Base-by-base conservation (phyloP, 2,797 vertebrate species). In the Florisuga fusca region DNA sequence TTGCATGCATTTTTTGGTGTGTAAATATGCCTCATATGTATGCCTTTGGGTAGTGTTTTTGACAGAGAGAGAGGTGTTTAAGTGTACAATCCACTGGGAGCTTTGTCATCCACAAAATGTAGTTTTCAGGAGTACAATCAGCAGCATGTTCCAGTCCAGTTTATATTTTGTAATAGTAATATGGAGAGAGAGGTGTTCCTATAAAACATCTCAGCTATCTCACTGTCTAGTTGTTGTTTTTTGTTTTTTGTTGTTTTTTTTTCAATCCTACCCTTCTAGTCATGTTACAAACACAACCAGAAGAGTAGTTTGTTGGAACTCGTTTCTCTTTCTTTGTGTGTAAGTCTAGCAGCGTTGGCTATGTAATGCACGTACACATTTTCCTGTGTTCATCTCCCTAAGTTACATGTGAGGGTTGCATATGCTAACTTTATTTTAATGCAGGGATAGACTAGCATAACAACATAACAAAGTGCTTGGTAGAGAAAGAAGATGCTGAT, bases 281-380 rank as follows among this genome's bases (percentile, higher is more conserved):
- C 22, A 21, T 46, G 15, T 58, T 72, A 29, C 48, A 62, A 55
- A 74, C 6, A n/a, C n/a, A 61, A 54, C 11, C 11, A 25, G 57
- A 87, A 71, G 29, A 74, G 15, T 38, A 36, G 17, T 16, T 12
- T 3, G 1, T 18, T 77, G 17, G 22, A 71, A 33, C 10, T 62
- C 11, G 43, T 57, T 33, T 36, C 1, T 22, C 34, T 71, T 10
- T 69, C 36, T 22, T 73, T 0, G 0, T 33, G 6, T 51, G 26
- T 73, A 80, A 82, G 46, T 19, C 15, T 66, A 14, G 23, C 58
- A 27, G n/a, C 25, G 9, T 34, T 73, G 34, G 7, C 72, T 41
- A 13, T 15, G 33, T 72, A 7, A 18, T 7, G 22, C 18, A 27
- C 0, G 1, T n/a, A 21, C 8, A 7, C 1, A 0, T 69, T 81